Base-by-base conservation (phyloP, 2,113 vertebrate species). In the Holacanthus passer region DNA sequence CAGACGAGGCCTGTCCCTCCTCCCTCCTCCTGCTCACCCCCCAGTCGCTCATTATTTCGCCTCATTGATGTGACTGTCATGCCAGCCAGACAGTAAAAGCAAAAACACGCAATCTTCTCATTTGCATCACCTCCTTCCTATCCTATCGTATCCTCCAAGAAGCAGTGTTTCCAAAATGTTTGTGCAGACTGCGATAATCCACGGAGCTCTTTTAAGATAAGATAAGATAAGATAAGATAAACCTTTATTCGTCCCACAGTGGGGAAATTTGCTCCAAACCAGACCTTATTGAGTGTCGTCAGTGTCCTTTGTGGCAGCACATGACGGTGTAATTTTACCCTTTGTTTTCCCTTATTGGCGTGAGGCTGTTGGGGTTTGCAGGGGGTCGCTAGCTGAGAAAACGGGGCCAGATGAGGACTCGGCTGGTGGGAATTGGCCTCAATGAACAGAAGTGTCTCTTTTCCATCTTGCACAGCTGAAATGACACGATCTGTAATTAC, bases 31-130 rank as follows among this genome's bases (percentile, higher is more conserved):
- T 22, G 11, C 77, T 12, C n/a, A 2, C 48, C 31, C n/a, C 79
- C 47, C 41, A 27, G 53, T 82, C 55, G 50, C 92, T 93, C 88
- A 92, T 94, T 92, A 93, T 93, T 90, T 92, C 69, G 69, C 92
- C 77, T 89, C 89, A 88, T 84, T 90, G 80, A 82, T 89, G 84
- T 91, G 90, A 93, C 92, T 90, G 89, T 91, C 84, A 89, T 86
- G 80, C 85, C 63, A 74, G 88, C 41, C 78, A 77, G 88, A 87
- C 77, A 86, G 86, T 69, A 73, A 79, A 83, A 84, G 79, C 69
- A 87, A 66, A 88, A 89, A 88, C 90, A 90, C 77, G 76, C 87
- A 88, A 87, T 87, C 84, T 72, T 81, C 82, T 89, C 72, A 84
- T 90, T 92, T 84, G 71, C 75, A 74, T 82, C 79, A 48, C 76